Percentiles rank a stretch among this genome's conserved stretches.
Conservation (phyloP, 2,113 vertebrate genomes). For the Phaethornis superciliosus region DNA sequence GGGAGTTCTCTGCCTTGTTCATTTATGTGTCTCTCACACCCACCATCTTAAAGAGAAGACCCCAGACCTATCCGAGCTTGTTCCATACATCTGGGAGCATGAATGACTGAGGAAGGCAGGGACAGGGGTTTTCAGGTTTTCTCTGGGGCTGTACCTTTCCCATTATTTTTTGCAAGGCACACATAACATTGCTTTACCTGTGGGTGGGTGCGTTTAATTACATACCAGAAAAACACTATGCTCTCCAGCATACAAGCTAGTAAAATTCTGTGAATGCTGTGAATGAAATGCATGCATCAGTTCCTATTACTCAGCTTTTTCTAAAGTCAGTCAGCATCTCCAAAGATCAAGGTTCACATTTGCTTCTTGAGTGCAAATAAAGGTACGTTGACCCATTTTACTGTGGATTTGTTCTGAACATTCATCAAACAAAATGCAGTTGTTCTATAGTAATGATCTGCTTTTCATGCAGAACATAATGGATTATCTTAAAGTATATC, state of each 20-base stretch:
- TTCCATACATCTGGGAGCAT: background rate
- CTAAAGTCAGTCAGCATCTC: background rate
- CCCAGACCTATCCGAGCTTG: background rate
- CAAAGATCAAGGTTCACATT: background rate
- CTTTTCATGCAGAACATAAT: background rate
- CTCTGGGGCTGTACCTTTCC: background rate
- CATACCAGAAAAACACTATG: background rate
- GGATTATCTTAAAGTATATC: background rate
- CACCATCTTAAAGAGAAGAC: background rate
- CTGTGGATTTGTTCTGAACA: background rate
- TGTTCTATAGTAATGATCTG: background rate
- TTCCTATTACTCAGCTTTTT: background rate
- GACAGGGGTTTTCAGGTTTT: background rate
- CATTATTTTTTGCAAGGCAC: background rate
- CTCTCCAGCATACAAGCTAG: background rate
- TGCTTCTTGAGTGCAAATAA: background rate
- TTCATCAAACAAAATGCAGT: background rate
- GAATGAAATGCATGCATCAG: background rate
- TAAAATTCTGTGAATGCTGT: background rate
- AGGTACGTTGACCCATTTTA: background rate
- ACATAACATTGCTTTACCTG: background rate
- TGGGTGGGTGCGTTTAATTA: background rate
- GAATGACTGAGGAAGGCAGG: background rate
- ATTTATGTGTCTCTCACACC: background rate
- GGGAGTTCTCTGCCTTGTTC: background rate